Conservation (phyloP, 2,888 invertebrate genomes). For the Agonum fuliginosum region DNA sequence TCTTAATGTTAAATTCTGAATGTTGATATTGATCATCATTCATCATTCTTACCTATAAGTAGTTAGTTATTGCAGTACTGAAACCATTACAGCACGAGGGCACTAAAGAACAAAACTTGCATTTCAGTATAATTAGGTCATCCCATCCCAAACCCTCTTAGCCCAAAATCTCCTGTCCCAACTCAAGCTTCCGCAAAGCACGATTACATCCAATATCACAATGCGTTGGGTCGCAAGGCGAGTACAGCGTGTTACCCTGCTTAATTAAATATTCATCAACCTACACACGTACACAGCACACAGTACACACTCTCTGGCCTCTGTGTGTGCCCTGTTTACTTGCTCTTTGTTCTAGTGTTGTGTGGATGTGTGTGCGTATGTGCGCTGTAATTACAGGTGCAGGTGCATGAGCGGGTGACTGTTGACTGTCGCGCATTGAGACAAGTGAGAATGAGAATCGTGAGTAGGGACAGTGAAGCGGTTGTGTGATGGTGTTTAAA, state of each 20-base stretch:
- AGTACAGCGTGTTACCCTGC: slow-evolving; percentile 31
- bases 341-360: slow-evolving; percentile 1
- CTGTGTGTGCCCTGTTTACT: slow-evolving; percentile 39
- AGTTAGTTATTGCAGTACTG: no score
- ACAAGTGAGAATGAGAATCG: slow-evolving; percentile 26
- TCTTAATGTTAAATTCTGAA: no score
- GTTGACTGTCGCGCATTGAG: no score
- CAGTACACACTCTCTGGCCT: slow-evolving; percentile 2
- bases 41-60: no score
- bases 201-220: slow-evolving; percentile 40
- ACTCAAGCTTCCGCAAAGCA: neutral
- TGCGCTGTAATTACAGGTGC: slow-evolving; percentile 41
- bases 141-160: no score
- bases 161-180: no score
- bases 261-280: slow-evolving; percentile 57
- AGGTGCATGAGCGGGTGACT: slow-evolving; percentile 17
- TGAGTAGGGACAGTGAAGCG: no score
- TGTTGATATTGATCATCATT: no score
- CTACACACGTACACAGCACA: slow-evolving; percentile 20
- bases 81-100: no score
- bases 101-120: no score
- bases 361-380: no score
- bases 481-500: neutral
- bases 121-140: no score
- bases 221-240: slow-evolving; percentile 20